These are phyloP conservation scores for Bruchidius siliquastri DNA, from an alignment of 2,888 invertebrate species.

Conservation along the genomic window DNA sequence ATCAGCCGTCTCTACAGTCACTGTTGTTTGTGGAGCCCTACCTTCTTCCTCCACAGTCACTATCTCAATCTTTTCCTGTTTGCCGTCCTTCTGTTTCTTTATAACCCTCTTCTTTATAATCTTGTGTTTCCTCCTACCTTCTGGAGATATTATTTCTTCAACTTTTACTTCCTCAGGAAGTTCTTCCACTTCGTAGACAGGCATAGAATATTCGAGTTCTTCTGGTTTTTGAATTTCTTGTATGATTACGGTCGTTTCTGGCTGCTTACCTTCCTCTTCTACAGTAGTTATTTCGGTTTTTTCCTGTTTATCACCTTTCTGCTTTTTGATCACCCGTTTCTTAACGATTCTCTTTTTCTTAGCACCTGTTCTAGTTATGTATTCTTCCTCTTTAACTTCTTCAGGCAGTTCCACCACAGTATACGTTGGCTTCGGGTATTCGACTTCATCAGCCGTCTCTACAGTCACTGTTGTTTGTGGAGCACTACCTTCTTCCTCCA, in stretches of 20 bases:
- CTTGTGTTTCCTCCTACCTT: conserved; percentile 32
- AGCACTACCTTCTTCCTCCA: conserved; percentile 37
- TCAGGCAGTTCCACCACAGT: conserved; percentile 27
- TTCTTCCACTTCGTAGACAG: conserved; percentile 19
- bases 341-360: conserved; percentile 44
- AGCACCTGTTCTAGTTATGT: conserved; percentile 25
- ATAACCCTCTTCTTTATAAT: conserved; percentile 30
- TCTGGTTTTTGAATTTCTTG: conserved; percentile 4
- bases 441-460: conserved; percentile 22
- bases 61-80: conserved; percentile 35
- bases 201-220: neutral
- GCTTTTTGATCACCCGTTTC: conserved; percentile 43
- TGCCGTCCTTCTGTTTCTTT: conserved; percentile 30
- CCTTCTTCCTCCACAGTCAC: conserved; percentile 35
- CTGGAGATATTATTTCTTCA: conserved; percentile 38
- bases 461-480: conserved; percentile 35
- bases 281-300: conserved; percentile 36
- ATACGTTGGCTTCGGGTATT: conserved; percentile 30
- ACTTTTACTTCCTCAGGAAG: conserved; percentile 27
- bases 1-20: conserved; percentile 29
- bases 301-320: conserved; percentile 34
- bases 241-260: conserved; percentile 34
- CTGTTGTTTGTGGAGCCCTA: conserved; percentile 26
- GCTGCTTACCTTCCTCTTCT: conserved; percentile 33
- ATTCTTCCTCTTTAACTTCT: conserved; percentile 19